Base-by-base conservation (phyloP, 2,113 vertebrate genomes). In the Neotragus moschatus region DNA sequence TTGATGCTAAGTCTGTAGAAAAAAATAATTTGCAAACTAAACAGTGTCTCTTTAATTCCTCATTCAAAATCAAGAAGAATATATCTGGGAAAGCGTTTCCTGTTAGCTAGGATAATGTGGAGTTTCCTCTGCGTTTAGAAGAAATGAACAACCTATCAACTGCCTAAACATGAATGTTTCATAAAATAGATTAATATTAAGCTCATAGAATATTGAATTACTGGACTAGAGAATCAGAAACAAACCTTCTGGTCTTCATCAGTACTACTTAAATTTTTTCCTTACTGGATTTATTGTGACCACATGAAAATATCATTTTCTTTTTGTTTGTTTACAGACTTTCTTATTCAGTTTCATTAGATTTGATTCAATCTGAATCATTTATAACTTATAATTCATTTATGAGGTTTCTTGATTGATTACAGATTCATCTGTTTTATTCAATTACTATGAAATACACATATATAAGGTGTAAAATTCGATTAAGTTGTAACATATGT, bases 381-480 rank as follows among this genome's bases (percentile, higher is more conserved):
- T 49, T 92, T 94, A n/a, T 75, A 56, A 61, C 43, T 92, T 94
- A n/a, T 75, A 56, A 89, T 92, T 61, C 21, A 91, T n/a, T 93
- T 84, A 53, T 89, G 56, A 56, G 51, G 87, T 55, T 82, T 80
- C 30, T 91, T 16, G 16, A 56, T 75, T 87, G 8, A 33, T 75
- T 77, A 75, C 33, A 39, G 12, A 45, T 88, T 60, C 14, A 66
- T 75, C 23, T 55, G 2, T 43, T 39, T 82, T 81, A 45, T 28
- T 73, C 7, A 56, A 63, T 93, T 45, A 58, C 2, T 70, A 55
- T 75, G 16, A 86, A 80, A 93, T 26, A 4, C 14, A 39, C 17
- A 73, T 58, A 60, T 55, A 15, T 39, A 73, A 90, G 58, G 5
- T 75, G 4, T 45, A 11, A 5, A 88, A 66, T 55, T 45, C 43